These are phyloP conservation scores for Collichthys lucidus DNA, from an alignment of 2,113 vertebrate genomes.

Conservation along the genomic window DNA sequence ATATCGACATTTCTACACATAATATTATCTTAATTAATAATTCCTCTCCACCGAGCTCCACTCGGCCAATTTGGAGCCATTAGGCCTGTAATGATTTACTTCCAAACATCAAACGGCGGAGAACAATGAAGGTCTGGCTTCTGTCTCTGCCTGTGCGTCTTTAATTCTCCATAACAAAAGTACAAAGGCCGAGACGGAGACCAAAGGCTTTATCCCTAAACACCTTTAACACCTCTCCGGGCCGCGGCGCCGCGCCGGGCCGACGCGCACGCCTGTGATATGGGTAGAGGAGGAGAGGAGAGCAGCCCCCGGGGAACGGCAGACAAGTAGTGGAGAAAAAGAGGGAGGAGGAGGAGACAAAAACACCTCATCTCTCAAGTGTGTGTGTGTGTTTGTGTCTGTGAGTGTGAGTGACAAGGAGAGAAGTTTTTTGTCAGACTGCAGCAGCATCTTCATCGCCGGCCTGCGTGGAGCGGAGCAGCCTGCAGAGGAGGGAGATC, in stretches of 20 bases:
- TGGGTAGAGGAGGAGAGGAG: slow-evolving; percentile 49
- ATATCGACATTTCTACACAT: neutral
- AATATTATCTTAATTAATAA: slow-evolving; percentile 21
- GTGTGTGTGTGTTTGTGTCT: slow-evolving; percentile 14
- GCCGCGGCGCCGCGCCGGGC: slow-evolving; percentile 68
- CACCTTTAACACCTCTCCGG: slow-evolving; percentile 76
- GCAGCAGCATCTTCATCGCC: slow-evolving; percentile 12
- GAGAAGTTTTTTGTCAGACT: slow-evolving; percentile 13
- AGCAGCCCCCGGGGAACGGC: slow-evolving; percentile 34
- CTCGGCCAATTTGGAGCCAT: slow-evolving; percentile 47
- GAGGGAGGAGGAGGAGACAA: slow-evolving; percentile 46
- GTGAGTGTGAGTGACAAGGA: neutral
- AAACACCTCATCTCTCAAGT: slow-evolving; percentile 66
- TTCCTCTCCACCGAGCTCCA: neutral
- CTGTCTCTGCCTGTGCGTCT: slow-evolving; percentile 69
- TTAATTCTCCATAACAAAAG: slow-evolving; percentile 83
- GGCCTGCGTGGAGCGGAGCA: neutral
- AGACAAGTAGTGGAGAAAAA: slow-evolving; percentile 39
- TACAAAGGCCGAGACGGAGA: slow-evolving; percentile 80
- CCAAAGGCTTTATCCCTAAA: slow-evolving; percentile 69
- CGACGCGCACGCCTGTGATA: slow-evolving; percentile 64
- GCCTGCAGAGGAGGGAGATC: neutral
- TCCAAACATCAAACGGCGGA: slow-evolving; percentile 81
- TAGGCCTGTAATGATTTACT: slow-evolving; percentile 80
- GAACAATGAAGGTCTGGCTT: slow-evolving; percentile 73